Base-by-base conservation (phyloP, 2,888 invertebrate species). In the Pomacea canaliculata region DNA sequence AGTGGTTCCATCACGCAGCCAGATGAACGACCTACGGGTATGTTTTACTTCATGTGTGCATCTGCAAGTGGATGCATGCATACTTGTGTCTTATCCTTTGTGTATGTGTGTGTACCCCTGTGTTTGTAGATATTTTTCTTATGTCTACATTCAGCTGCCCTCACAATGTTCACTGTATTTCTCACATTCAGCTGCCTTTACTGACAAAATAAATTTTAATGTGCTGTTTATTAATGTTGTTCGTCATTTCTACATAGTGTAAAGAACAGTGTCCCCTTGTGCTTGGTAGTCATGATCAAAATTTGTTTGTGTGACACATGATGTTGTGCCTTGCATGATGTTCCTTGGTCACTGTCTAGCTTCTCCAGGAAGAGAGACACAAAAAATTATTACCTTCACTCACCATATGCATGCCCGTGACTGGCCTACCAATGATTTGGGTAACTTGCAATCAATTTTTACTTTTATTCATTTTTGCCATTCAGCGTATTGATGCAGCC, bases 381-480 rank as follows among this genome's bases (percentile, higher is more conserved):
- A 82, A 76, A 84, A 81, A 79, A 60, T 82, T 65, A 81, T 83
- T 37, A 72, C 81, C 77, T 84, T 82, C 71, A 84, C 83, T 7
- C 78, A 81, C 51, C 83, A 84, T 75, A 79, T 84, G 13, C 71
- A 77, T 49, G 77, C 73, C 5, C 62, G 66, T 37, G 76, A 74
- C 23, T 78, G 78, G 78, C 78, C 78, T 1, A 63, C 71, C 23
- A 70, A 62, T 19, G 63, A 63, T 23, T 23, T 10, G 10, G 63
- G 63, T 63, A 63, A 63, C 12, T 63, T 56, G 51, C 51, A 56
- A 13, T 16, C 10, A 16, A 56, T 56, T 56, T 56, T 56, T 56
- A 16, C 8, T 56, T 56, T 56, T 56, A 16, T 10, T 56, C 8
- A 10, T 56, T 37, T 37, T 37, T 37, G 37, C 37, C 37, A 37